Percentiles rank a stretch among this genome's conserved stretches.
Conservation (phyloP, 2,113 vertebrate genomes). For the Passer domesticus region DNA sequence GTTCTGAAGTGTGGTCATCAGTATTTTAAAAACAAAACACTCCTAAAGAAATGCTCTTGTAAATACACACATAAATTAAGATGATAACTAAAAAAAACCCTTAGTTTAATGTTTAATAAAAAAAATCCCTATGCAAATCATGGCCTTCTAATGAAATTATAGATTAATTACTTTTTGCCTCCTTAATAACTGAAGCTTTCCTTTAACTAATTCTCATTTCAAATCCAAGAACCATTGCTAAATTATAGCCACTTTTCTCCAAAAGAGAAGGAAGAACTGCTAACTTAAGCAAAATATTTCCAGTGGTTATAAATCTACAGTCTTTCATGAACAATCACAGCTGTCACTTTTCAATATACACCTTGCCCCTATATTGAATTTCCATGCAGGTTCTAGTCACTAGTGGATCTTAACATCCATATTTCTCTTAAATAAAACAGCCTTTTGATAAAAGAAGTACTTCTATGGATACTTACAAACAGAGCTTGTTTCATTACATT, state of each 20-base stretch:
- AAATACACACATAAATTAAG: neutral
- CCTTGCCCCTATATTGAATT: neutral
- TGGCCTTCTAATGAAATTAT: neutral
- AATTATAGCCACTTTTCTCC: neutral
- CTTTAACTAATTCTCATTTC: neutral
- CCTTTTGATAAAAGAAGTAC: neutral
- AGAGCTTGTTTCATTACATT: neutral
- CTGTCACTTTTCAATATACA: neutral
- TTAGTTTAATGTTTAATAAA: neutral
- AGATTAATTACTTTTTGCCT: neutral
- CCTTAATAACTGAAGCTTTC: neutral
- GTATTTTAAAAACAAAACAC: neutral
- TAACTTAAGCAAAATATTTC: neutral
- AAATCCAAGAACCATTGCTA: neutral
- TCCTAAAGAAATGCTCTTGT: neutral
- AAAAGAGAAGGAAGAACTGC: neutral
- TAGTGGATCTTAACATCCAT: neutral
- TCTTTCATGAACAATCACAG: neutral
- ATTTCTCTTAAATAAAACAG: neutral
- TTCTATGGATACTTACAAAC: neutral
- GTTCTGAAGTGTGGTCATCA: neutral
- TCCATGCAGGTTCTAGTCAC: neutral
- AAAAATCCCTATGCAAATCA: neutral
- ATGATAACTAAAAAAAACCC: neutral
- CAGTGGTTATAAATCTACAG: neutral